Conservation (phyloP, 1,140 invertebrate species). For the Diorhabda elongata region DNA sequence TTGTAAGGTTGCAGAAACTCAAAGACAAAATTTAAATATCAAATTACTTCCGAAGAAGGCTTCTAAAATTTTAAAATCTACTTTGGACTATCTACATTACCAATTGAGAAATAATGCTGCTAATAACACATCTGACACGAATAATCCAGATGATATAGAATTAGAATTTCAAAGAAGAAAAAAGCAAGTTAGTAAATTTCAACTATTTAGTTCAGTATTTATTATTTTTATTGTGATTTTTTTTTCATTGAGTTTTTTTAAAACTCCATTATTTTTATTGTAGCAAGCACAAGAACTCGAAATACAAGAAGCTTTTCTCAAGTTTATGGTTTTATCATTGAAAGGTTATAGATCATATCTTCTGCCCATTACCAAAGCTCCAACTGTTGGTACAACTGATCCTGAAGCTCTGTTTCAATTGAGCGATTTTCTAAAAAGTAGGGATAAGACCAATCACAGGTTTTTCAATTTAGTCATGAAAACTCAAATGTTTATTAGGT, state of each 20-base stretch:
- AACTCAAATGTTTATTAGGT: conserved; percentile 95
- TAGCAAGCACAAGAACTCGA: conserved; percentile 80
- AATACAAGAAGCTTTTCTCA: conserved; percentile 95
- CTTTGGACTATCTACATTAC: conserved; percentile 59
- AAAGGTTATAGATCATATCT: conserved; percentile 88
- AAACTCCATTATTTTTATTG: conserved; percentile 6
- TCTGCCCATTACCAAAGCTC: conserved; percentile 91
- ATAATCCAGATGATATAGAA: conserved; percentile 54
- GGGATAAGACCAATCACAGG: conserved; percentile 82
- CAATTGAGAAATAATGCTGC: conserved; percentile 31
- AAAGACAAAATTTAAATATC: conserved; percentile 66
- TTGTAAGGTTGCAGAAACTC: conserved; percentile 77
- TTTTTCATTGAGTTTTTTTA: background rate
- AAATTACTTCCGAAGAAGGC: conserved; percentile 90
- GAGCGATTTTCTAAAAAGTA: conserved; percentile 66
- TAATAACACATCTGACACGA: conserved; percentile 24
- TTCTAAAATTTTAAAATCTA: conserved; percentile 69
- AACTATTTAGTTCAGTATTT: background rate
- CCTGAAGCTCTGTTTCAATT: conserved; percentile 93
- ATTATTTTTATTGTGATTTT: too few relatives aligned
- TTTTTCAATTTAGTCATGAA: conserved; percentile 86
- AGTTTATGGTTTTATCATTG: conserved; percentile 91
- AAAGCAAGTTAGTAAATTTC: conserved; percentile 55
- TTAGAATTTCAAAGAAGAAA: conserved; percentile 68
- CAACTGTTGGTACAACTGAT: conserved; percentile 90